Conservation (phyloP, 1,140 invertebrate species). For the Conus betulinus region DNA sequence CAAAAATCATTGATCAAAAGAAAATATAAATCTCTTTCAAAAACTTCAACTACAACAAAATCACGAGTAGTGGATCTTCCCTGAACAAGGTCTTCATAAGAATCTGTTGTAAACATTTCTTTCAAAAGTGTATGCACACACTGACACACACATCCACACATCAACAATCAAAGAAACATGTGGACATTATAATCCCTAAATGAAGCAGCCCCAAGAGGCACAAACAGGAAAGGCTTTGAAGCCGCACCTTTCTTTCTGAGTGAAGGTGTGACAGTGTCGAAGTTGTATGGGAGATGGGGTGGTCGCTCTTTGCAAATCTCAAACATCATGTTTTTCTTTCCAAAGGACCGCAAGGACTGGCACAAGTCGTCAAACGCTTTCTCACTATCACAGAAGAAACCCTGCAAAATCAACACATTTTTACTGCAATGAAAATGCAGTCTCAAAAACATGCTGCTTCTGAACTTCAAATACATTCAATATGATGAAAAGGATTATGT, state of each 20-base stretch:
- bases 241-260: neutral
- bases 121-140: no score
- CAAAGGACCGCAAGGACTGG: conserved; percentile 64
- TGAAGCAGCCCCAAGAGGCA: neutral
- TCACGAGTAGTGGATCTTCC: no score
- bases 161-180: neutral
- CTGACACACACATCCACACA: neutral
- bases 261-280: neutral
- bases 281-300: conserved; percentile 60
- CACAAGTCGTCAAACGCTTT: conserved; percentile 89
- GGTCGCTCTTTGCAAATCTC: conserved; percentile 70
- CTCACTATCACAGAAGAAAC: conserved; percentile 92
- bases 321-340: conserved; percentile 71
- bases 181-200: neutral
- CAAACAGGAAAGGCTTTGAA: neutral
- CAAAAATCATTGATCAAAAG: no score
- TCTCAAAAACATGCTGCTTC: no score
- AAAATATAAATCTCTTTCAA: no score
- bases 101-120: no score
- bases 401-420: conserved; percentile 79
- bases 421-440: no score
- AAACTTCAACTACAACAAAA: no score
- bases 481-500: no score
- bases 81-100: no score
- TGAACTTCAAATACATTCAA: no score